Base-by-base conservation (phyloP, 2,797 vertebrate species). In the Threskiornis aethiopicus region DNA sequence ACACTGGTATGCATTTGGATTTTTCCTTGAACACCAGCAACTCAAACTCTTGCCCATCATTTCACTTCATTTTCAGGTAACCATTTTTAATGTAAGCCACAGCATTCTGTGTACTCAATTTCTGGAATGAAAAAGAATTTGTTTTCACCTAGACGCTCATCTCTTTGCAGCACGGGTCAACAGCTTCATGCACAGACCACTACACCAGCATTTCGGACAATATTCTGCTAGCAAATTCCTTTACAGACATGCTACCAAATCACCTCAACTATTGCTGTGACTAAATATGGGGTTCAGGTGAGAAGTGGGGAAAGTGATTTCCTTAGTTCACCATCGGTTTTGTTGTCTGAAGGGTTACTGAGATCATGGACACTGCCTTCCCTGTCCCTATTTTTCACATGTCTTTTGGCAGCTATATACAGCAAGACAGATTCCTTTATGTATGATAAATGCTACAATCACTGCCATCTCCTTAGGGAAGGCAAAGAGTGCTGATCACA, bases 391-490 rank as follows among this genome's bases (percentile, higher is more conserved):
- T 87, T 89, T 83, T 54, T 84, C 86, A 93, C 39, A 7, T 33
- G 47, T 79, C 42, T 92, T 78, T 71, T 89, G 86, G 78, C 61
- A 89, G 84, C 91, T 80, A 73, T 9, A 87, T 37, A 71, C 86
- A 84, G 84, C 35, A 65, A 83, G 91, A 89, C 94, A 96, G 78
- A 96, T 89, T 78, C 67, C 52, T 90, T 94, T 89, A 87, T 64
- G 73, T 67, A 51, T 85, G 94, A 97, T 94, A 97, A 97, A 95
- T 72, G 93, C 93, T 93, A 95, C 88, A 93, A 96, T 95, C 95
- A 78, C 78, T 83, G 84, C 78, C 87, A 75, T 81, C 90, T 97
- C 96, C 95, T 78, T 69, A 85, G 95, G 96, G 95, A 95, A 91
- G 62, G 84, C 81, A 90, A 51, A 69, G 87, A 97, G 46, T 96